Evolutionary conservation across 2,888 invertebrate species (phyloP).

Genomic region (Synanthedon vespiformis): DNA sequence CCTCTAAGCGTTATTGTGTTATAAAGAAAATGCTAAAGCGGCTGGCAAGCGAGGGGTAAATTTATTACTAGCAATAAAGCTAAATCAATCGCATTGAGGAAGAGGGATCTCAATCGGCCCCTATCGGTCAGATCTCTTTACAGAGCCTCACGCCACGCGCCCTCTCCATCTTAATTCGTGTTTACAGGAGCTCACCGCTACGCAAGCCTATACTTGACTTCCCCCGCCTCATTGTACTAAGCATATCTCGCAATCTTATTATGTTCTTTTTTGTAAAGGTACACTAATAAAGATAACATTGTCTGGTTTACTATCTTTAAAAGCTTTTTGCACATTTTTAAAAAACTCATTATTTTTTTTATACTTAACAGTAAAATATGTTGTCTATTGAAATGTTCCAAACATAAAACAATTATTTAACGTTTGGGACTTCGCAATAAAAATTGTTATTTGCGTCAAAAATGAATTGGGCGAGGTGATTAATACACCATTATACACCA

Average conservation of each 20-base stretch:
- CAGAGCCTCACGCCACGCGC: constrained; percentile 13
- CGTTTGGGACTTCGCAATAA: no score
- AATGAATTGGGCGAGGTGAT: no score
- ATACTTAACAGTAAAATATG: no score
- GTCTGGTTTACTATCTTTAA: no score
- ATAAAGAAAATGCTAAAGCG: constrained; percentile 14
- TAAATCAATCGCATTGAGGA: constrained; percentile 48
- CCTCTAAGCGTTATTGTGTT: not conserved
- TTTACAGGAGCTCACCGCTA: constrained; percentile 18
- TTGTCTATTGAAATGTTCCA: no score
- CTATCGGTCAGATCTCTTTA: constrained; percentile 36
- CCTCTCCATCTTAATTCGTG: constrained; percentile 26
- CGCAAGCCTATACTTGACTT: not conserved
- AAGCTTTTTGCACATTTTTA: no score
- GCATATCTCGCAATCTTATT: not conserved
- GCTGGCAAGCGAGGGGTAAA: constrained; percentile 25
- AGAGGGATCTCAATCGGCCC: constrained; percentile 35
- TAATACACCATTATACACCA: no score
- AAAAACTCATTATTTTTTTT: no score
- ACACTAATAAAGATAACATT: no score
- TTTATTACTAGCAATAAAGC: constrained; percentile 56
- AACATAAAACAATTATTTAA: no score
- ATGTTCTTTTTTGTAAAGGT: no score
- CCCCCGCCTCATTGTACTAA: not conserved
- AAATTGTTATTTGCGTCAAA: no score